Evolutionary conservation across 2,797 vertebrate genomes (phyloP), one percentile per base, ranked within the genome.

Genomic region (Sylvia borin): DNA sequence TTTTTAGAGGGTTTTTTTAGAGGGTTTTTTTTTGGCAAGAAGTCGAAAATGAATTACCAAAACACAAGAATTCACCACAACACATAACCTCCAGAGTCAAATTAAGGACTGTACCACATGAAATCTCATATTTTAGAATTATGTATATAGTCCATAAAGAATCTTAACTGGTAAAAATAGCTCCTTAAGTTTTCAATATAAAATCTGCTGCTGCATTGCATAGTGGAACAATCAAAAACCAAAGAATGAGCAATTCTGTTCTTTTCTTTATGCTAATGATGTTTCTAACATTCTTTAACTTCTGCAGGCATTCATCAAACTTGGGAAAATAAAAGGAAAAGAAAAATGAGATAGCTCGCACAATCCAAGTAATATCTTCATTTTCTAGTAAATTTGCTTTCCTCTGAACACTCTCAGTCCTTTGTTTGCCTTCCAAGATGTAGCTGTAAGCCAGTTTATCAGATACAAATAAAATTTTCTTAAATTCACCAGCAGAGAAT

Each of bases 401-500:
- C 45, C 55, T 90, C 71, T 76, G 62, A 84, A 60, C 25, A 10
- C 22, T 36, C 25, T 24, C 29, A 57, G 12, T 29, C 29, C 60
- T 89, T 73, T 95, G 40, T 89, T 95, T 90, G 93, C 43, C 66
- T 85, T 68, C 51, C 34, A 75, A 71, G 60, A 64, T 19, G 25
- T 24, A 87, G 65, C 17, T 72, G 40, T 85, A 93, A 93, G 80
- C 16, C 42, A 67, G 43, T 65, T 90, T 93, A 80, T 89, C 72
- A 68, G 75, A 74, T 42, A 47, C 18, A 92, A 91, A 92, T 53
- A 89, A 92, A 70, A 83, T 66, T 38, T 92, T 85, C 75, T 80
- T 88, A 82, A 93, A 79, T 94, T 95, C 76, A 64, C 32, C 54
- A 77, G 48, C 72, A 64, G 40, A 93, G 74, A 83, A 75, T 96